A percentile compares a stretch with the other conserved stretches of the same genome.
These are phyloP conservation scores for Buphagus erythrorhynchus DNA, from an alignment of 2,797 vertebrate species.

Conservation along the genomic window DNA sequence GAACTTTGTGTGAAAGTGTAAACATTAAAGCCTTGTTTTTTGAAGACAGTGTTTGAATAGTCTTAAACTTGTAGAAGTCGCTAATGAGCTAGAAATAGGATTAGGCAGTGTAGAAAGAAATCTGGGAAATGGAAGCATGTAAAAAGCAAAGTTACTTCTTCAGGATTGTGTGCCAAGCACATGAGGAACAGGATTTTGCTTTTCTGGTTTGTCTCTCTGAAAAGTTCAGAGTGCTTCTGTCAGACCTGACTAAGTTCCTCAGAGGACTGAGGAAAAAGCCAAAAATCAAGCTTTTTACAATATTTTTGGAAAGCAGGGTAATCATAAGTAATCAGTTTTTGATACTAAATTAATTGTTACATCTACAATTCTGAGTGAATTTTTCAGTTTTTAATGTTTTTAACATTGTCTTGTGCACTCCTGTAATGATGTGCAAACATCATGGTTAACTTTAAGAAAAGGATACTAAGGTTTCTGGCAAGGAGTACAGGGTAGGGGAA, in stretches of 20 bases:
- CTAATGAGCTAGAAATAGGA: neutral
- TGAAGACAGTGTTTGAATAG: neutral
- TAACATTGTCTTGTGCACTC: neutral
- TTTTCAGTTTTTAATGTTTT: too few species aligned
- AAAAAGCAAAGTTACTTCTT: neutral
- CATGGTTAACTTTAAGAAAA: neutral
- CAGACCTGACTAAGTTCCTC: neutral
- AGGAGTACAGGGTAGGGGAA: neutral
- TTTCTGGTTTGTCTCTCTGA: neutral
- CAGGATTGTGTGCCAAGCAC: neutral
- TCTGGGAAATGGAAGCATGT: neutral
- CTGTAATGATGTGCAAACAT: neutral
- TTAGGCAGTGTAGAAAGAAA: neutral
- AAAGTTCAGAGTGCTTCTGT: neutral
- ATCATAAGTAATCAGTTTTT: neutral
- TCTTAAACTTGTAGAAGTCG: neutral
- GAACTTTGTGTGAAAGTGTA: neutral
- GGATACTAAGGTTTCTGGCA: neutral
- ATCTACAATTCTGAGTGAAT: neutral
- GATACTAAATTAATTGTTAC: neutral
- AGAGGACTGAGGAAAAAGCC: neutral
- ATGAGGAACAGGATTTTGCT: neutral
- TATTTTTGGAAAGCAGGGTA: neutral
- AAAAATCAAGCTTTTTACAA: neutral
- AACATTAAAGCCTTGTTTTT: neutral